phyloP scores from a whole-genome alignment of 2,888 invertebrate genomes.

The Endomychus coccineus region DNA sequence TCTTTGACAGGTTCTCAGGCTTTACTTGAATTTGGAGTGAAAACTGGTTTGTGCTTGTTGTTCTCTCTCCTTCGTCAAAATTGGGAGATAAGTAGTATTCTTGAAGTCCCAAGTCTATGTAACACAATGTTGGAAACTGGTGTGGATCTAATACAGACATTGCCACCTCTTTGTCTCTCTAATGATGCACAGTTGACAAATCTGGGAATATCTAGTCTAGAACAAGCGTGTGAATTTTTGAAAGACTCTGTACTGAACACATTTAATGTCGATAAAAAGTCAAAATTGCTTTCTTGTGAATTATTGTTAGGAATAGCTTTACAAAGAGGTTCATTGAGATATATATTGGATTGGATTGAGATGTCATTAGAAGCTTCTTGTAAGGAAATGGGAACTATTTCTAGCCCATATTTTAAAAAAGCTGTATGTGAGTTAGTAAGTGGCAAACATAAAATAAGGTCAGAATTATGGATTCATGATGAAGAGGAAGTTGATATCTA shows the following conservation, averaged over 20 bases:
- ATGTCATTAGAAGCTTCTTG: conserved; percentile 47
- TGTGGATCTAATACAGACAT: conserved; percentile 47
- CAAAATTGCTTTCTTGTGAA: conserved; percentile 45
- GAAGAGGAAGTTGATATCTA: conserved; percentile 40
- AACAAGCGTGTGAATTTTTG: conserved; percentile 50
- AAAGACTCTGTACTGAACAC: conserved; percentile 46
- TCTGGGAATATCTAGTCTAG: conserved; percentile 47
- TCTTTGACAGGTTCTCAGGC: conserved; percentile 45
- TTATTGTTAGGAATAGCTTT: conserved; percentile 50
- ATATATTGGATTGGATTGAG: conserved; percentile 56
- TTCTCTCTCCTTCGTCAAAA: conserved; percentile 54
- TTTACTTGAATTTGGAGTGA: conserved; percentile 54
- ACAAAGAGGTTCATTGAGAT: conserved; percentile 53
- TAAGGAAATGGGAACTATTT: conserved; percentile 22
- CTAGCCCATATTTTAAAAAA: conserved; percentile 35
- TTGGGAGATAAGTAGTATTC: conserved; percentile 45
- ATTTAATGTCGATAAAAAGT: conserved; percentile 46
- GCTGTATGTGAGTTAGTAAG: conserved; percentile 33
- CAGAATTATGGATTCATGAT: conserved; percentile 16
- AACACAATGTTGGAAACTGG: conserved; percentile 54
- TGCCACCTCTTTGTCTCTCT: conserved; percentile 53
- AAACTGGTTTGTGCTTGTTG: conserved; percentile 52
- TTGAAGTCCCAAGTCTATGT: conserved; percentile 46
- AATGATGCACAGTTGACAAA: conserved; percentile 52
- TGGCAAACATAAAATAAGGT: conserved; percentile 25